phyloP scores from a whole-genome alignment of 1,140 invertebrate genomes.

The Ostrea denselamellosa region DNA sequence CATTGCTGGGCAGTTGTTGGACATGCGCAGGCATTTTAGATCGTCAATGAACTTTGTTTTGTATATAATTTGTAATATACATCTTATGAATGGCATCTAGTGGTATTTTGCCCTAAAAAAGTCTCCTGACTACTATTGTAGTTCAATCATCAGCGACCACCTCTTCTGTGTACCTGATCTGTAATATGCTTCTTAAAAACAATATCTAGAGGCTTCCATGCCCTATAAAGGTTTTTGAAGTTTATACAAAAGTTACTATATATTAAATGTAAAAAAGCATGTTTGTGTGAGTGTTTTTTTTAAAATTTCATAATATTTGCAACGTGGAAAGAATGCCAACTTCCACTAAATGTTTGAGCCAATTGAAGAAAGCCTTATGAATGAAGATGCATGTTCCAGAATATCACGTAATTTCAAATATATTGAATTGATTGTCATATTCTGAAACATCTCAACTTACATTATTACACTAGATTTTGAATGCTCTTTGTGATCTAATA shows the following conservation, averaged over 20 bases:
- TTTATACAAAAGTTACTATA: background rate
- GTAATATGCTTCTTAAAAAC: background rate
- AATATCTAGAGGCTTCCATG: background rate
- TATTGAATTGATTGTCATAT: too few species aligned
- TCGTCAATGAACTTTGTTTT: background rate
- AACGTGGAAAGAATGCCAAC: too few species aligned
- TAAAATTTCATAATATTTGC: too few species aligned
- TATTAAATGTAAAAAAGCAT: background rate
- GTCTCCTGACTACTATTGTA: background rate
- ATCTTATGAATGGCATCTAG: background rate
- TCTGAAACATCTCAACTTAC: too few species aligned
- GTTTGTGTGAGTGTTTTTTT: too few species aligned
- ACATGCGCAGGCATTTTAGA: background rate
- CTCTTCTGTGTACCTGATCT: background rate
- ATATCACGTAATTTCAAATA: background rate
- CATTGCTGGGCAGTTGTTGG: background rate
- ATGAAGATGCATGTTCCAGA: background rate
- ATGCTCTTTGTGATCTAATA: too few species aligned
- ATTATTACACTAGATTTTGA: too few species aligned
- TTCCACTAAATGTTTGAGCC: too few species aligned
- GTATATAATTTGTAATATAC: constrained; percentile 11
- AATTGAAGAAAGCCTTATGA: background rate
- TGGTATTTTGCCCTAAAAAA: background rate
- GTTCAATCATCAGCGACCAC: background rate
- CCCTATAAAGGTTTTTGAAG: background rate